These are phyloP conservation scores for Chondrilla cf. caribensis DNA, from an alignment of 37 sponge, comb jelly and placozoan genomes.

Conservation along the genomic window DNA sequence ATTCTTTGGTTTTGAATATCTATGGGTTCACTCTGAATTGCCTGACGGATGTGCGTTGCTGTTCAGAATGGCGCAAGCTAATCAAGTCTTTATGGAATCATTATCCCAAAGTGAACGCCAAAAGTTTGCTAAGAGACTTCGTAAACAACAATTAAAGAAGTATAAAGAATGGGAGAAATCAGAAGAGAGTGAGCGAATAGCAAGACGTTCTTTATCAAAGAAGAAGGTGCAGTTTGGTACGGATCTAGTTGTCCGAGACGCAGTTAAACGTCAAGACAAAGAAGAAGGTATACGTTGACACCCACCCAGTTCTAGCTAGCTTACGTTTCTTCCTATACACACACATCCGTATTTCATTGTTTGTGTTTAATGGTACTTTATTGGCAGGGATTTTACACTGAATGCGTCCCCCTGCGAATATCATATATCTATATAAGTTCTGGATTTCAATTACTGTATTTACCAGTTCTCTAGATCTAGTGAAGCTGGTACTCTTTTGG, in stretches of 20 bases:
- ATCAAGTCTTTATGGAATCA: too few species aligned
- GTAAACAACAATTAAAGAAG: conserved; percentile 43
- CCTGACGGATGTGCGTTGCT: too few species aligned
- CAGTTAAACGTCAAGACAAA: conserved; percentile 34
- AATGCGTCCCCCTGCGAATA: background rate
- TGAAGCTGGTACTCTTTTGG: too few species aligned
- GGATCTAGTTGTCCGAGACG: conserved; percentile 35
- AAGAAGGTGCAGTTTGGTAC: conserved; percentile 30
- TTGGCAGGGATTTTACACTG: background rate
- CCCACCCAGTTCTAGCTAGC: too few species aligned
- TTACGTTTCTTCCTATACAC: too few species aligned
- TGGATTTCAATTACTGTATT: background rate
- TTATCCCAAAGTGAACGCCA: conserved; percentile 20
- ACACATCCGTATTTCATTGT: too few species aligned
- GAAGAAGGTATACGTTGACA: conserved; percentile 59
- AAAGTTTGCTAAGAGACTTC: conserved; percentile 38
- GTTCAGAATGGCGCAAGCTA: too few species aligned
- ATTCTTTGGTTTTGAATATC: too few species aligned
- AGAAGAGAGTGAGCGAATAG: conserved; percentile 11
- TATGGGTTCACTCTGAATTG: too few species aligned
- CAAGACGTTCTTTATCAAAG: background rate
- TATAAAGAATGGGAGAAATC: conserved; percentile 47
- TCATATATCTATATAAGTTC: too few species aligned
- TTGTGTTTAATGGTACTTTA: background rate
- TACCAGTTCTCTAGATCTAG: too few species aligned